Evolutionary conservation across 2,797 vertebrate species (phyloP).

Genomic region (Trematomus bernacchii): DNA sequence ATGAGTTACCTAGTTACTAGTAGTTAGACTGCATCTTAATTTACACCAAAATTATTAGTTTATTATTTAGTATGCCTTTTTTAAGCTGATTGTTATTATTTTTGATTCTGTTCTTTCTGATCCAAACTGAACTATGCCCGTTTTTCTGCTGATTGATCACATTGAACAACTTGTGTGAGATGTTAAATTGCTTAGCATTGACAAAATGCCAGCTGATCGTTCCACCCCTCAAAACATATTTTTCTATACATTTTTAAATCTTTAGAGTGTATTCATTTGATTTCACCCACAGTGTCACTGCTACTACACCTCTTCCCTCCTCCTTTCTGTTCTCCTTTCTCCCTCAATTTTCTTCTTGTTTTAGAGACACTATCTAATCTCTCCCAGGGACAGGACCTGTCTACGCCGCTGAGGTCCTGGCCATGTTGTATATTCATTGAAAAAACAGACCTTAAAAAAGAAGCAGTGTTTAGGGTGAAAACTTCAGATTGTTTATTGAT

Average conservation of each 20-base stretch:
- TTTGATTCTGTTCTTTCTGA: neutral
- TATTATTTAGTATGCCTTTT: too few species aligned
- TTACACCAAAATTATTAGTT: too few species aligned
- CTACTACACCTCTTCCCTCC: conserved; percentile 71
- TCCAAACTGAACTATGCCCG: rapidly evolving
- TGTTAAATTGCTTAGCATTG: conserved; percentile 18
- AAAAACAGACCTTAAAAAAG: conserved; percentile 88
- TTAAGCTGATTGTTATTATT: too few species aligned
- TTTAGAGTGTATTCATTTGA: conserved; percentile 28
- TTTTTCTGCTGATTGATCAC: conserved; percentile 19
- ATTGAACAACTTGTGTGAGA: conserved; percentile 3
- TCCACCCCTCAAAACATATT: neutral
- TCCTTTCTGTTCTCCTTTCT: conserved; percentile 50
- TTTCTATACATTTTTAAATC: conserved; percentile 9
- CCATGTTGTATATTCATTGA: conserved; percentile 99
- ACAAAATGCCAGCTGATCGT: conserved; percentile 1
- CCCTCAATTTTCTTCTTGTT: conserved; percentile 67
- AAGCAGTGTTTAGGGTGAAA: conserved; percentile 91
- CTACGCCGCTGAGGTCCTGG: conserved; percentile 90
- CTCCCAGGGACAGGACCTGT: conserved; percentile 85
- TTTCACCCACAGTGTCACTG: conserved; percentile 40
- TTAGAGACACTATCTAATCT: conserved; percentile 73
- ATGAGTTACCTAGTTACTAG: neutral
- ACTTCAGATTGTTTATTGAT: conserved; percentile 99
- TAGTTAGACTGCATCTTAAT: too few species aligned